phyloP scores from a whole-genome alignment of 2,888 invertebrate species.

The Arctia plantaginis region DNA sequence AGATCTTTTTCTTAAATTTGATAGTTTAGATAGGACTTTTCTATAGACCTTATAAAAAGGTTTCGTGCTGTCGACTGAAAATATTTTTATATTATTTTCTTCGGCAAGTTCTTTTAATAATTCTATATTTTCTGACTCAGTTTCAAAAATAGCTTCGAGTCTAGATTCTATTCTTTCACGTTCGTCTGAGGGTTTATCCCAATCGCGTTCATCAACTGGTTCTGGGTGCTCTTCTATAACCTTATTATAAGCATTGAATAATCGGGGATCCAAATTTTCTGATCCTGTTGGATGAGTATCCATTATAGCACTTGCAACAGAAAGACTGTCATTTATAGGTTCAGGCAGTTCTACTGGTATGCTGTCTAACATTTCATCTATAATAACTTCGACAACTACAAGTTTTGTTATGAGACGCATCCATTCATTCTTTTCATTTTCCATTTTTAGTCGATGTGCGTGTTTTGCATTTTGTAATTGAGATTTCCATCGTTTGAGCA shows the following conservation, averaged over 20 bases:
- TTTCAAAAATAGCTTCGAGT: conserved; percentile 77
- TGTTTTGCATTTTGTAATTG: conserved; percentile 72
- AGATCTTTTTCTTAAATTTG: conserved; percentile 73
- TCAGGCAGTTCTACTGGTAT: conserved; percentile 26
- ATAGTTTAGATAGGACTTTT: conserved; percentile 61
- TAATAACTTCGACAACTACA: conserved; percentile 66
- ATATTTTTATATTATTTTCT: conserved; percentile 79
- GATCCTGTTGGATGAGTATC: conserved; percentile 78
- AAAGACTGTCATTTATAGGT: conserved; percentile 24
- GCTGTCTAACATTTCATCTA: conserved; percentile 68
- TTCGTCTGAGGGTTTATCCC: conserved; percentile 83
- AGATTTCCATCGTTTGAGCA: conserved; percentile 74
- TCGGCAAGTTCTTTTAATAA: conserved; percentile 67
- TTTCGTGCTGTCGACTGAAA: conserved; percentile 75
- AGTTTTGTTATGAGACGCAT: conserved; percentile 64
- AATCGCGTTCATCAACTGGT: conserved; percentile 76
- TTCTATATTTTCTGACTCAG: conserved; percentile 77
- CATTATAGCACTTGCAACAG: conserved; percentile 74
- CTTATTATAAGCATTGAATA: conserved; percentile 70
- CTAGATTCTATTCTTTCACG: conserved; percentile 76
- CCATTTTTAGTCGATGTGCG: conserved; percentile 58
- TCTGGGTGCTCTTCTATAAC: conserved; percentile 79
- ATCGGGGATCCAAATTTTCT: conserved; percentile 67
- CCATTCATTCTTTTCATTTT: conserved; percentile 65
- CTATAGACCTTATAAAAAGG: conserved; percentile 66